Conservation (phyloP, 2,797 vertebrate species). For the Xenops minutus region DNA sequence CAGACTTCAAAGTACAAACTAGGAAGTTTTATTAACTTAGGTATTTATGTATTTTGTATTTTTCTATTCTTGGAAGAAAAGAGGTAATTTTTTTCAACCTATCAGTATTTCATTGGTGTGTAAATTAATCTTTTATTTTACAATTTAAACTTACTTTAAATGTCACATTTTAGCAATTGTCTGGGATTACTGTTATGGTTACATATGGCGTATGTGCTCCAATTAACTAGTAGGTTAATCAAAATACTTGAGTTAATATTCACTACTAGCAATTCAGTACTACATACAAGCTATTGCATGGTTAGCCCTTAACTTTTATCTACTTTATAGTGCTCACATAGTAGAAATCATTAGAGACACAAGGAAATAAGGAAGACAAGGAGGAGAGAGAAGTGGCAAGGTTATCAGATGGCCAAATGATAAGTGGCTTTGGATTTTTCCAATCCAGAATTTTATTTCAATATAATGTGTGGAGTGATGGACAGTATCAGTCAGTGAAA, state of each 20-base stretch:
- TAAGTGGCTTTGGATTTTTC: neutral
- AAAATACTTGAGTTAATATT: neutral
- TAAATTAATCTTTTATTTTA: neutral
- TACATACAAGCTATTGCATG: neutral
- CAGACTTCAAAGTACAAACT: neutral
- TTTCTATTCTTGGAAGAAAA: neutral
- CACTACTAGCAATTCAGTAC: neutral
- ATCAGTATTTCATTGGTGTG: neutral
- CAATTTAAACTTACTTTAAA: neutral
- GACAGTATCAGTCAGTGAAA: neutral
- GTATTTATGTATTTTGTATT: neutral
- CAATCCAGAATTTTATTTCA: neutral
- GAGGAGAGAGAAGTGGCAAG: neutral
- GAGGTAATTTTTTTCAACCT: neutral
- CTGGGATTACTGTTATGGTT: neutral
- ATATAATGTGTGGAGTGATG: neutral
- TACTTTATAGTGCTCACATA: neutral
- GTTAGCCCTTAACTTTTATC: neutral
- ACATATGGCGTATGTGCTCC: neutral
- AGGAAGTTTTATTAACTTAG: neutral
- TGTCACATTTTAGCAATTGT: neutral
- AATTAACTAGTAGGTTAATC: neutral
- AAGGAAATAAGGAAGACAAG: neutral
- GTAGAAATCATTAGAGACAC: neutral
- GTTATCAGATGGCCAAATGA: neutral